Evolutionary conservation across 2,888 invertebrate genomes (phyloP).

Genomic region (Pseudococcus viburni): DNA sequence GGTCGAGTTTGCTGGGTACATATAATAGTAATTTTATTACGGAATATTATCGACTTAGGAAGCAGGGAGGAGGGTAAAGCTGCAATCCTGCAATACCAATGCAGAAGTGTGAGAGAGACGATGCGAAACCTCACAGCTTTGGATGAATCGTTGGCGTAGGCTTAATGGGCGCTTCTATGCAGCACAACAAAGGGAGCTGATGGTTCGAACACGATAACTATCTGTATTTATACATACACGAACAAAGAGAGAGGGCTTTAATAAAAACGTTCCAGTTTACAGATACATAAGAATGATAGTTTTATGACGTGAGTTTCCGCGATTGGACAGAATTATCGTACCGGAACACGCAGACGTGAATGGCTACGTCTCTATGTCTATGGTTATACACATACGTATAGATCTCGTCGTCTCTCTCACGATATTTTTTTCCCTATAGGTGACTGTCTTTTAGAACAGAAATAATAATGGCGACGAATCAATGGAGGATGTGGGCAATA

Average conservation of each 20-base stretch:
- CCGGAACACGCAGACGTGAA: constrained; percentile 65
- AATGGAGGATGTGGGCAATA: not conserved
- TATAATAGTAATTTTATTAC: not conserved
- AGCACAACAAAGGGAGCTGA: constrained; percentile 20
- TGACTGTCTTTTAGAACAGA: not conserved
- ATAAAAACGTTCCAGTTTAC: constrained; percentile 60
- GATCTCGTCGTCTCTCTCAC: not conserved
- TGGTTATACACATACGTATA: no score
- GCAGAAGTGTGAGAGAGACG: not conserved
- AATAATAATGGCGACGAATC: constrained; percentile 21
- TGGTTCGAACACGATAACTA: constrained; percentile 9
- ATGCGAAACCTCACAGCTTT: not conserved
- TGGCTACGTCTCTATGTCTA: constrained; percentile 39
- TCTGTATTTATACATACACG: constrained; percentile 37
- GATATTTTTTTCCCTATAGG: not conserved
- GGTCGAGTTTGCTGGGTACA: not conserved
- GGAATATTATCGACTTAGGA: no score
- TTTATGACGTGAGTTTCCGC: constrained; percentile 65
- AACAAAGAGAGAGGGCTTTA: constrained; percentile 18
- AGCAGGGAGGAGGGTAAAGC: not conserved
- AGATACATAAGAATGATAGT: constrained; percentile 64
- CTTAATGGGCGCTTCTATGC: not conserved
- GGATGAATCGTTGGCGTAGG: not conserved
- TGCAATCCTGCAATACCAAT: not conserved
- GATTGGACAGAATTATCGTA: constrained; percentile 66